Base-by-base conservation (phyloP, 2,113 vertebrate genomes). In the Dasypus novemcinctus region DNA sequence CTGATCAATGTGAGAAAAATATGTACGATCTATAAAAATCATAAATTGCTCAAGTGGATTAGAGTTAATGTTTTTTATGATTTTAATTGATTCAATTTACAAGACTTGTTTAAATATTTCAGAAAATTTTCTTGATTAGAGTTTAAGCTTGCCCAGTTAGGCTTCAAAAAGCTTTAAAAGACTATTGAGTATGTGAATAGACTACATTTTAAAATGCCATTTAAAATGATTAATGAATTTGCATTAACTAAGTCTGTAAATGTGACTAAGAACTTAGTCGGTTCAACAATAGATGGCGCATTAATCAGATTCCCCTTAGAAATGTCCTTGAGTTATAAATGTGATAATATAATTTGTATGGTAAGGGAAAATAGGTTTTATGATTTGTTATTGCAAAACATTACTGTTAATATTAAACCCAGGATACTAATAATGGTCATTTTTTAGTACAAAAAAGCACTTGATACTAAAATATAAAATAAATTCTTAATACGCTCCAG, bases 221-320 rank as follows among this genome's bases (percentile, higher is more conserved):
- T 91, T 27, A 57, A 92, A 94, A 64, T 94, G 33, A 88, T 88
- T 85, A 88, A 81, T 91, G 54, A 90, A 84, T 74, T 82, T 87
- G 29, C 17, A 82, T 84, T 89, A 94, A 74, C 78, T 63, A 92
- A 83, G 4, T 68, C 43, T 87, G 41, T 95, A 93, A 94, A 95
- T 81, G 52, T 93, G 27, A 87, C 6, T 52, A 33, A 95, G 36
- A 75, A 76, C 36, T 90, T 80, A 84, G 41, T 59, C 11, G 57
- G 33, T 57, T 93, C 78, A 59, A 64, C 36, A 83, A 1, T 76
- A 76, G 41, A 46, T 69, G 84, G 59, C 75, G 80, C 90, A 85
- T 91, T 84, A 87, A 91, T 85, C 66, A 91, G 41, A 46, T 93
- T 90, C 83, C n/a, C 82, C 33, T 46, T 87, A 63, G 17, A 94